Percentiles rank a stretch among this genome's conserved stretches.
Conservation (phyloP, 2,888 invertebrate species). For the Entomobrya multifasciata region DNA sequence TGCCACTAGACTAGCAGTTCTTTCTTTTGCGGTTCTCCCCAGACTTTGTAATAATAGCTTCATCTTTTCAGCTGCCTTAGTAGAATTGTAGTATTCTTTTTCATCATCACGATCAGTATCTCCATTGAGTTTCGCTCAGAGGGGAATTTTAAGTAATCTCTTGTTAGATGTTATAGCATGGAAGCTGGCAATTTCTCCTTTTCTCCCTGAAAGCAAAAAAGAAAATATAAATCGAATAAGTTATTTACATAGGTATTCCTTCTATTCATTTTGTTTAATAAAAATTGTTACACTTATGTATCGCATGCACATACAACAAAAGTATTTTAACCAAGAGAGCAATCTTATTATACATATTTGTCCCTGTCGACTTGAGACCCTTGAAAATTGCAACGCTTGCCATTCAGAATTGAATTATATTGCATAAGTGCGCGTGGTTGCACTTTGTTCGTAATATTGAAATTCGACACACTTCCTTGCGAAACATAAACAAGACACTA, state of each 20-base stretch:
- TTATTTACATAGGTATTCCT: background rate
- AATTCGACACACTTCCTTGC: too few relatives aligned
- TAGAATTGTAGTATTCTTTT: background rate
- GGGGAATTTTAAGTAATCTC: background rate
- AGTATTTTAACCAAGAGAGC: too few relatives aligned
- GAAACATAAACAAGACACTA: too few relatives aligned
- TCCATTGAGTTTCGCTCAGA: too few relatives aligned
- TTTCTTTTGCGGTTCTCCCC: background rate
- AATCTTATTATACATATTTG: too few relatives aligned
- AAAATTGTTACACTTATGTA: too few relatives aligned
- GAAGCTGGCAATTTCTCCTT: background rate
- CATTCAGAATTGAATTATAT: too few relatives aligned
- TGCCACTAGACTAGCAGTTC: background rate
- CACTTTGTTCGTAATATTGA: too few relatives aligned
- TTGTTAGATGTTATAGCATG: background rate
- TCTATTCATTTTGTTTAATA: constrained; percentile 18
- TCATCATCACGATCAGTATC: background rate
- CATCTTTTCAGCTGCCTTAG: constrained; percentile 15
- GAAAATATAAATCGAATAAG: constrained; percentile 10
- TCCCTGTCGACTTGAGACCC: too few relatives aligned
- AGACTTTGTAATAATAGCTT: background rate
- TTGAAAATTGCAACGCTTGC: too few relatives aligned
- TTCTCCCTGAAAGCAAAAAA: constrained; percentile 7
- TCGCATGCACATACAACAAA: too few relatives aligned
- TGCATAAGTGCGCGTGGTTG: too few relatives aligned